These are phyloP conservation scores for Indicator indicator DNA, from an alignment of 2,113 vertebrate species.

Conservation along the genomic window DNA sequence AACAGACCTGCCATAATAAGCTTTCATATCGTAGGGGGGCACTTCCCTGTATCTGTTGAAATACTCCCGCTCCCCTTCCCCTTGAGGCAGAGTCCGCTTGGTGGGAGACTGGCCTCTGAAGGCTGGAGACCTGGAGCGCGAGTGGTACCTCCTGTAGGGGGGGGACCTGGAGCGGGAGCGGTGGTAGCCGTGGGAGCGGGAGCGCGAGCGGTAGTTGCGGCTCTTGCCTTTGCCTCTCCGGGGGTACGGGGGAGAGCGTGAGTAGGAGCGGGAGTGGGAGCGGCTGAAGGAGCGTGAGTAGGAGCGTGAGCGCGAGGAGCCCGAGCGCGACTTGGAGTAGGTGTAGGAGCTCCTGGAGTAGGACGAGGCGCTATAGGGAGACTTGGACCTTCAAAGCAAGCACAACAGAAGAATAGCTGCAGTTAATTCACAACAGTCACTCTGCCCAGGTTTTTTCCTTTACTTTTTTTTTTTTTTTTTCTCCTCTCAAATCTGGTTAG, in stretches of 20 bases:
- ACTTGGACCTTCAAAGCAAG: constrained; percentile 88
- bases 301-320: constrained; percentile 85
- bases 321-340: constrained; percentile 90
- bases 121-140: constrained; percentile 85
- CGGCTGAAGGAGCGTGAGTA: constrained; percentile 90
- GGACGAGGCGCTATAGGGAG: constrained; percentile 87
- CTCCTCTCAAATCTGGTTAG: constrained; percentile 28
- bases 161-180: constrained; percentile 90
- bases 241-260: constrained; percentile 83
- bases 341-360: constrained; percentile 88
- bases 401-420: constrained; percentile 51
- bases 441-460: not conserved
- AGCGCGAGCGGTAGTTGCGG: constrained; percentile 85
- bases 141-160: constrained; percentile 83
- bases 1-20: constrained; percentile 77
- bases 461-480: not conserved
- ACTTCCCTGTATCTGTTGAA: constrained; percentile 85
- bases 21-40: constrained; percentile 87
- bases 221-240: constrained; percentile 83
- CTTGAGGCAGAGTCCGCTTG: constrained; percentile 83
- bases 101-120: constrained; percentile 87
- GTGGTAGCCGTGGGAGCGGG: constrained; percentile 86
- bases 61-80: constrained; percentile 81
- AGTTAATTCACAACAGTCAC: constrained; percentile 51
- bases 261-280: constrained; percentile 89